These are phyloP conservation scores for Enteromius anoplus DNA, from an alignment of 2,797 vertebrate species.

Conservation along the genomic window DNA sequence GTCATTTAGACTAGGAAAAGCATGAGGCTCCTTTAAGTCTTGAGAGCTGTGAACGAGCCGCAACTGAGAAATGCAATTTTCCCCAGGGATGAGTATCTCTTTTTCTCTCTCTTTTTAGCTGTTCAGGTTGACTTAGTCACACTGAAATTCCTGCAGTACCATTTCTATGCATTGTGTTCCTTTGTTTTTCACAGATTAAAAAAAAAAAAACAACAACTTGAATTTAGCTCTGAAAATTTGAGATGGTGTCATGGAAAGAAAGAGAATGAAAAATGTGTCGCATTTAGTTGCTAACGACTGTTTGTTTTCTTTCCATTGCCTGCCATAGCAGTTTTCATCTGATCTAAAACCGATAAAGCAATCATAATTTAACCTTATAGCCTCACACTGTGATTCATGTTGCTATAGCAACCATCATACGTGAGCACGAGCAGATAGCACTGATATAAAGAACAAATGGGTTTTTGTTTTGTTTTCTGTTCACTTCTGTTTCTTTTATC, in stretches of 20 bases:
- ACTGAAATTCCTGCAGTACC: conserved; percentile 47
- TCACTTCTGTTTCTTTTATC: conserved; percentile 32
- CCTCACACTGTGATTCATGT: conserved; percentile 39
- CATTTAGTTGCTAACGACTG: conserved; percentile 14
- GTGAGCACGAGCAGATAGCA: conserved; percentile 37
- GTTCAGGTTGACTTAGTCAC: conserved; percentile 37
- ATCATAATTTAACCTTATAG: conserved; percentile 45
- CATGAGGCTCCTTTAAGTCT: background rate
- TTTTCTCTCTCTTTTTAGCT: background rate
- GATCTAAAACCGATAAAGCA: conserved; percentile 33
- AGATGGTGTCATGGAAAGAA: conserved; percentile 63
- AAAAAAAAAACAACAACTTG: conserved; percentile 50
- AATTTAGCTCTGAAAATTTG: conserved; percentile 50
- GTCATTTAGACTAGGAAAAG: background rate
- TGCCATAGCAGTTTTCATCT: background rate
- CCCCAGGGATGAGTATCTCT: conserved; percentile 17
- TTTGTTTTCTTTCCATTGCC: background rate
- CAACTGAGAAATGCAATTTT: background rate
- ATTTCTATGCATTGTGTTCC: conserved; percentile 48
- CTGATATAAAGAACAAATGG: conserved; percentile 47
- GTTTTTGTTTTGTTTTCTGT: conserved; percentile 29
- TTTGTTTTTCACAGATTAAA: conserved; percentile 52
- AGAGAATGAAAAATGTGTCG: conserved; percentile 28
- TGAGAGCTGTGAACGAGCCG: background rate
- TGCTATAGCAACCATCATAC: conserved; percentile 57